Evolutionary conservation across 1,140 invertebrate genomes (phyloP), one percentile per base, ranked within the genome.

Genomic region (Drosophila saltans): DNA sequence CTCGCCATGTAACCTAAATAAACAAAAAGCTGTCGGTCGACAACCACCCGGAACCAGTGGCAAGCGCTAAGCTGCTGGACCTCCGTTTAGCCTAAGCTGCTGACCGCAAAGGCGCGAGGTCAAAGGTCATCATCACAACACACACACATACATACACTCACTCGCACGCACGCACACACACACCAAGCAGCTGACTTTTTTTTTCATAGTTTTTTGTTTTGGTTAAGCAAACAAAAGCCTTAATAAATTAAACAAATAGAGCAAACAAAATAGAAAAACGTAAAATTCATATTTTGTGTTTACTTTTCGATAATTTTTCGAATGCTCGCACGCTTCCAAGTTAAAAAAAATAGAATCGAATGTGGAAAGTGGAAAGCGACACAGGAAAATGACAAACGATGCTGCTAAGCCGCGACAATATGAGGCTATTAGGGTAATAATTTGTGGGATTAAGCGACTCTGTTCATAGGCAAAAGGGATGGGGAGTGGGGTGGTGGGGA

Each of bases 331-430:
- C 74, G 73, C 66, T 76, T 28, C 60, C 21, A 9, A 40, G 10
- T 1, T 11, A 40, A 40, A 1, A 40, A 40, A 40, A 40, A 11
- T 40, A 40, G 16, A 48, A 36, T 4, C 6, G 33, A 36, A 28
- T 56, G 28, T 41, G 26, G 41, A 36, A 73, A 65, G 57, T 39
- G 9, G 45, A 64, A 48, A 73, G 61, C 45, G 36, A 26, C 30
- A 41, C 57, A 30, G 10, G 56, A 57, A 48, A 59, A 72, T 79
- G 78, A 79, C 72, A 82, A 81, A 85, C 67, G 78, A 75, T 60
- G 72, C 74, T 58, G 80, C 80, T 89, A 88, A 89, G 83, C 84
- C 71, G 84, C 83, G 84, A 88, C 84, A 88, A 88, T 88, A 78
- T 72, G 68, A 72, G 66, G 71, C 69, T 83, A 88, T 88, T 88